These are phyloP conservation scores for Samia ricini DNA, from an alignment of 1,140 invertebrate genomes.

Conservation along the genomic window DNA sequence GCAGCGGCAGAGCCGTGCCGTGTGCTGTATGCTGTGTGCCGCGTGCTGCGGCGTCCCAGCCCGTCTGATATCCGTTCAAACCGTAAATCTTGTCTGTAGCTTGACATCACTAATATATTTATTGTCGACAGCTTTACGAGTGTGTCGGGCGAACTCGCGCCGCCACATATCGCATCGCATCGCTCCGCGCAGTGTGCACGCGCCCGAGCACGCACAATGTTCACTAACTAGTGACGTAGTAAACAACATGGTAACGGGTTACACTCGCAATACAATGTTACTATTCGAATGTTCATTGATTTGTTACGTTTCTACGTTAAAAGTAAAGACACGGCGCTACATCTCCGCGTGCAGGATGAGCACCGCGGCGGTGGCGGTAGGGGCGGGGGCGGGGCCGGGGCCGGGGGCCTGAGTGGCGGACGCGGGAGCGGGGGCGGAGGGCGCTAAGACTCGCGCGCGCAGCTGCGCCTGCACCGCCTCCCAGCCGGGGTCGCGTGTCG, in stretches of 20 bases:
- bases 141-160: slow-evolving; percentile 40
- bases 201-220: slow-evolving; percentile 37
- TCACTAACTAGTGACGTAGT: slow-evolving; percentile 43
- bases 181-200: neutral
- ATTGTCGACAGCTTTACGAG: slow-evolving; percentile 32
- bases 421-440: slow-evolving; percentile 22
- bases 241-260: too few species aligned
- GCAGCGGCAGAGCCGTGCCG: too few species aligned
- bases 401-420: slow-evolving; percentile 23
- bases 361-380: slow-evolving; percentile 18
- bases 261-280: too few species aligned
- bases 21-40: too few species aligned
- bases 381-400: slow-evolving; percentile 29
- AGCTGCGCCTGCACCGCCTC: slow-evolving; percentile 58
- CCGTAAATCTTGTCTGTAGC: too few species aligned
- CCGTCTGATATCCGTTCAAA: too few species aligned
- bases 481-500: slow-evolving; percentile 33
- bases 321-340: slow-evolving; percentile 15
- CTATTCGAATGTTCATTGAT: too few species aligned
- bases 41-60: too few species aligned
- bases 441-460: slow-evolving; percentile 10
- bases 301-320: neutral
- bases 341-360: slow-evolving; percentile 53
- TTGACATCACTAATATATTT: too few species aligned
- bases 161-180: slow-evolving; percentile 15